A percentile compares a stretch with the other conserved stretches of the same genome.
These are phyloP conservation scores for Nesogale talazaci DNA, from an alignment of 2,113 vertebrate species.

Conservation along the genomic window DNA sequence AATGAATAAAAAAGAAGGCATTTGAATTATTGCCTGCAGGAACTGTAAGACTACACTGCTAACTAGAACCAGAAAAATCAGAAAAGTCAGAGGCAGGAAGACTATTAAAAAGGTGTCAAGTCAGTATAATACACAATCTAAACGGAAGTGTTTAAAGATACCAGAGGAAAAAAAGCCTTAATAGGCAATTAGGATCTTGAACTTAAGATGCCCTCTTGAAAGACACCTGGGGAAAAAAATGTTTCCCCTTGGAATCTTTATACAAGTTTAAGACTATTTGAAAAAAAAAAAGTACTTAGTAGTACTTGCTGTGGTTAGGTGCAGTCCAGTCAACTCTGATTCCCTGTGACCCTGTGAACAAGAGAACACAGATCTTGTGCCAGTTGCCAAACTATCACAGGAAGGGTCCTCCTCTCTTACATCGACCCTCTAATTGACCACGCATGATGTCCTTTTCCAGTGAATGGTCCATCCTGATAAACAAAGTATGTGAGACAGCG, in stretches of 20 bases:
- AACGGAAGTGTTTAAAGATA: conserved; percentile 54
- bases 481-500: too few relatives aligned
- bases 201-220: conserved; percentile 26
- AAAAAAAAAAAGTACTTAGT: conserved; percentile 71
- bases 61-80: conserved; percentile 43
- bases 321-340: too few relatives aligned
- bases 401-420: too few relatives aligned
- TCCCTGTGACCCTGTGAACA: too few relatives aligned
- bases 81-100: conserved; percentile 52
- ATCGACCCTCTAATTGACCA: too few relatives aligned
- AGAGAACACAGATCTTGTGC: too few relatives aligned
- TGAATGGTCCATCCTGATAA: too few relatives aligned
- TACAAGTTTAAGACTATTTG: conserved; percentile 71
- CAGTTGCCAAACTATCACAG: too few relatives aligned
- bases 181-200: not conserved
- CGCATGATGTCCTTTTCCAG: too few relatives aligned
- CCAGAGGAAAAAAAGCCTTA: conserved; percentile 20
- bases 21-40: conserved; percentile 41
- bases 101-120: conserved; percentile 58
- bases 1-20: conserved; percentile 17
- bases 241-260: conserved; percentile 65
- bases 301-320: not conserved
- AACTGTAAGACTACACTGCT: not conserved
- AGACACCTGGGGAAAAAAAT: not conserved
- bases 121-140: conserved; percentile 41